phyloP scores from a whole-genome alignment of 2,113 vertebrate genomes.

The Anthoscopus minutus region DNA sequence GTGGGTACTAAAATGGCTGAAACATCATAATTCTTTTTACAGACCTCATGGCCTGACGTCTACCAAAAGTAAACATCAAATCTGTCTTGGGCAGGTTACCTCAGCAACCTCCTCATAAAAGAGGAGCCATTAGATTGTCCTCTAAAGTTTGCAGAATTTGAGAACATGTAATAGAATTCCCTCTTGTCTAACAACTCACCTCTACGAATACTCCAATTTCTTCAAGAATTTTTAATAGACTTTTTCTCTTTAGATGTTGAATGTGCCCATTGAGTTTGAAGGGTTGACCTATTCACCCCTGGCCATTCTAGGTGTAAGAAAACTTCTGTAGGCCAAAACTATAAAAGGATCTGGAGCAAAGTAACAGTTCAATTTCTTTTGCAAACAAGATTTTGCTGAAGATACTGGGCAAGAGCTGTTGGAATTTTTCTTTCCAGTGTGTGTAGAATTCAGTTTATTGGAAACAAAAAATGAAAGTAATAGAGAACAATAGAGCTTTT shows the following conservation, averaged over 20 bases:
- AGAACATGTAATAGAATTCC: conserved; percentile 36
- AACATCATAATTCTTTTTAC: conserved; percentile 39
- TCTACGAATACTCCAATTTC: background rate
- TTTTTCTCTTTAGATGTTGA: conserved; percentile 1
- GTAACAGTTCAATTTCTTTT: background rate
- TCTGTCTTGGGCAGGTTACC: background rate
- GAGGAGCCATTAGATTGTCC: background rate
- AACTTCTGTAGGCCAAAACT: background rate
- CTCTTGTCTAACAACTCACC: background rate
- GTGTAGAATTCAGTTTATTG: background rate
- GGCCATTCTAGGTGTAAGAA: background rate
- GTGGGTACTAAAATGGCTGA: background rate
- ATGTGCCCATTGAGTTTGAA: background rate
- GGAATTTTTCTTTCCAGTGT: background rate
- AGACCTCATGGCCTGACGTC: background rate
- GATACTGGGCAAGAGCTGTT: background rate
- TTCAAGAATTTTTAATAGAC: conserved; percentile 22
- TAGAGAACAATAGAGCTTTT: background rate
- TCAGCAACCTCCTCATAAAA: conserved; percentile 17
- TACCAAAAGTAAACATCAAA: conserved; percentile 15
- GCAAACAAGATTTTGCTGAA: background rate
- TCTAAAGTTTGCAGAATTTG: conserved; percentile 11
- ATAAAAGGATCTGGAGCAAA: background rate
- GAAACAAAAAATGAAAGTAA: background rate
- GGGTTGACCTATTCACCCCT: conserved; percentile 11